phyloP scores from a whole-genome alignment of 2,797 vertebrate genomes.

The Eulemur rubriventer region DNA sequence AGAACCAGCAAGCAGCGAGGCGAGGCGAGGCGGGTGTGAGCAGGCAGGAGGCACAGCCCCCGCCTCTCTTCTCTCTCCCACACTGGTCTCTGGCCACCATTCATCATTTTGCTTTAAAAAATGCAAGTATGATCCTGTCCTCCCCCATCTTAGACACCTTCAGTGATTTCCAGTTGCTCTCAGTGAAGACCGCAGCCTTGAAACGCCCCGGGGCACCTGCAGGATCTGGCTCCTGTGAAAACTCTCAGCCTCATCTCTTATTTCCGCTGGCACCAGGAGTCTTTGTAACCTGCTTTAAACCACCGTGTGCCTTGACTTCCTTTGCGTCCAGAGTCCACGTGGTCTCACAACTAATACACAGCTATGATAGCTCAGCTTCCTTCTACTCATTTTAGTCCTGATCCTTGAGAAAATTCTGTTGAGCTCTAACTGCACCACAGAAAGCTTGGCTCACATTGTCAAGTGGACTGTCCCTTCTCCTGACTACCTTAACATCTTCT shows the following conservation, averaged over 20 bases:
- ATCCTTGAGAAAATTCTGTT: not conserved
- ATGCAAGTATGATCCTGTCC: not conserved
- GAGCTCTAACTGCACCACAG: not conserved
- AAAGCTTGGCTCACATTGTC: not conserved
- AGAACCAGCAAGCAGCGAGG: not conserved
- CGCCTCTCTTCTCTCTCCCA: not conserved
- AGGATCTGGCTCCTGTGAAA: not conserved
- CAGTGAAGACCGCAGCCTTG: not conserved
- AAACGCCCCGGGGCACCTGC: rapidly evolving
- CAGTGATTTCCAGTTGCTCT: not conserved
- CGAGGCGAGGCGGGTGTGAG: rapidly evolving
- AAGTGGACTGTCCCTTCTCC: rapidly evolving
- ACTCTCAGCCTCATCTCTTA: not conserved
- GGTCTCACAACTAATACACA: not conserved
- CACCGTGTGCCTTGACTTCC: not conserved
- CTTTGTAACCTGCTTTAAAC: not conserved
- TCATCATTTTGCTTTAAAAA: not conserved
- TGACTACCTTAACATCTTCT: not conserved
- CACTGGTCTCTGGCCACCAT: not conserved
- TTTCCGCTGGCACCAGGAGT: not conserved
- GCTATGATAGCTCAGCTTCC: not conserved
- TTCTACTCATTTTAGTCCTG: not conserved
- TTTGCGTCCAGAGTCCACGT: not conserved
- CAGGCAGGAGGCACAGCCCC: not conserved
- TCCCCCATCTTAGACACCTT: not conserved